phyloP scores from a whole-genome alignment of 2,888 invertebrate species.

The Drosophila conformis region DNA sequence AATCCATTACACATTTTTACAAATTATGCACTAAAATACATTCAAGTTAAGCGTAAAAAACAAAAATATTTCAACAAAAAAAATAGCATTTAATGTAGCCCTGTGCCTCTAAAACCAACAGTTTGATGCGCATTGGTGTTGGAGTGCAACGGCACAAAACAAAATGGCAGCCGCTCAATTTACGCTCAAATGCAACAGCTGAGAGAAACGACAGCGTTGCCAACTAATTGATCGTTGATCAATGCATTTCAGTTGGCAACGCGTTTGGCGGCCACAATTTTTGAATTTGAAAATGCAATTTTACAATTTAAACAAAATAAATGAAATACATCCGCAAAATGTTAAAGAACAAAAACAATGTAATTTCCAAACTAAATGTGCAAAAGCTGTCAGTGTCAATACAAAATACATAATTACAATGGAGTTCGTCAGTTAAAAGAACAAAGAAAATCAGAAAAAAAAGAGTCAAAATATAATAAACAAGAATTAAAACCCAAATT shows the following conservation, averaged over 20 bases:
- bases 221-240: conserved; percentile 3
- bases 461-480: neutral
- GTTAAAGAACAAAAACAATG: conserved; percentile 4
- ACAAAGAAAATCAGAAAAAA: conserved; percentile 25
- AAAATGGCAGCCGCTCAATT: conserved; percentile 10
- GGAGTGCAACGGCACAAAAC: neutral
- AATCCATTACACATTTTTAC: conserved; percentile 37
- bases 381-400: conserved; percentile 37
- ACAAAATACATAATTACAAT: conserved; percentile 38
- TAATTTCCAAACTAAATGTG: conserved; percentile 34
- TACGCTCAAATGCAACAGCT: neutral
- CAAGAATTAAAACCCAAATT: conserved; percentile 39
- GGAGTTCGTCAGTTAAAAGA: conserved; percentile 56
- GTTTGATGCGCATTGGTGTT: neutral
- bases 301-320: conserved; percentile 6
- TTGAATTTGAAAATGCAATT: conserved; percentile 9
- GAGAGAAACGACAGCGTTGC: conserved; percentile 7
- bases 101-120: conserved; percentile 12
- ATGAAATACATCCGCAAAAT: conserved; percentile 9
- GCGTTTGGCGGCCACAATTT: neutral
- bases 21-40: conserved; percentile 33
- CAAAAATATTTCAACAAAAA: neutral
- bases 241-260: conserved; percentile 22
- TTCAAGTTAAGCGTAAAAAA: conserved; percentile 4
- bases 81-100: conserved; percentile 17